phyloP scores from a whole-genome alignment of 2,888 invertebrate species.

The Parelbella ahira region DNA sequence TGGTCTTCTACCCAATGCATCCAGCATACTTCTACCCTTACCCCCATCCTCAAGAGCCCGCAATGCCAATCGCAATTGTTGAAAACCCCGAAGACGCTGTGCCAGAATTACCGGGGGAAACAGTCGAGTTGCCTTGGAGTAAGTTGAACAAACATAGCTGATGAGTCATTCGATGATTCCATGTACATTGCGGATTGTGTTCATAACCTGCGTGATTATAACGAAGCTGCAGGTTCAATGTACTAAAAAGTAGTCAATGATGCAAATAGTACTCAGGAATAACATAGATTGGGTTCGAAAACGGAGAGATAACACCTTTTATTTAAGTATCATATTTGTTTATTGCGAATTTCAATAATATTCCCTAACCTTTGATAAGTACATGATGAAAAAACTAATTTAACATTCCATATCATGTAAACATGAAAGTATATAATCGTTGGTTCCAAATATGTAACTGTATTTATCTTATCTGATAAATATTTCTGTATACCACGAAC shows the following conservation, averaged over 20 bases:
- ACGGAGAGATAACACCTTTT: conserved; percentile 10
- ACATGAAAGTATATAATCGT: too few relatives aligned
- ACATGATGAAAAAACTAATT: too few relatives aligned
- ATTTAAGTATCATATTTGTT: too few relatives aligned
- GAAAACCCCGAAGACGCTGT: conserved; percentile 46
- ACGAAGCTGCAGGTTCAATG: conserved; percentile 2
- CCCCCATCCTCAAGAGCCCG: conserved; percentile 32
- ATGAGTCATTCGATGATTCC: conserved; percentile 8
- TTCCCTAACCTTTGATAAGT: too few relatives aligned
- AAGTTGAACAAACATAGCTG: conserved; percentile 48
- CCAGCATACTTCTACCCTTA: conserved; percentile 69
- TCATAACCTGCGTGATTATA: not conserved
- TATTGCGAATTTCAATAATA: too few relatives aligned
- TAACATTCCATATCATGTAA: too few relatives aligned
- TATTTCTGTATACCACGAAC: conserved; percentile 1
- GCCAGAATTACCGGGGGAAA: conserved; percentile 70
- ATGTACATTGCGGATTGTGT: conserved; percentile 5
- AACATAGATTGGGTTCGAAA: conserved; percentile 4
- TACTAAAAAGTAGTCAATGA: conserved; percentile 1
- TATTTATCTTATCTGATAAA: conserved; percentile 15
- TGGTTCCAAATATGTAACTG: not conserved
- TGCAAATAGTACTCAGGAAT: not conserved
- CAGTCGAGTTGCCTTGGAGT: conserved; percentile 75
- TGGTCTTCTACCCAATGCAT: conserved; percentile 64
- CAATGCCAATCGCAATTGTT: conserved; percentile 46